Conservation (phyloP, 2,888 invertebrate species). For the Scaptodrosophila latifasciaeformis region DNA sequence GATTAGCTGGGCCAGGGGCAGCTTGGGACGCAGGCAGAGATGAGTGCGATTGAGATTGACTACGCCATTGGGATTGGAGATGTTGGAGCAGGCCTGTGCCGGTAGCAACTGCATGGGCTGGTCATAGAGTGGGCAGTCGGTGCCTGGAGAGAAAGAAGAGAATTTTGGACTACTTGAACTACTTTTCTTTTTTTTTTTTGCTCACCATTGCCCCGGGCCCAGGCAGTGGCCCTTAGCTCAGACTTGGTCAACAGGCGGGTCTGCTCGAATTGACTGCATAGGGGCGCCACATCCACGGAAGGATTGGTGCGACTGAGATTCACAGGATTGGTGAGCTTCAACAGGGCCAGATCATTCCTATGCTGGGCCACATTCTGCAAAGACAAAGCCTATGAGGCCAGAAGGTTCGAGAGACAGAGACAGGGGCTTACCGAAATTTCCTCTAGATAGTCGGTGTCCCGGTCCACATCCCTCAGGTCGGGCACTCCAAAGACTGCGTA, state of each 20-base stretch:
- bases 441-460: slow-evolving; percentile 41
- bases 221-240: slow-evolving; percentile 42
- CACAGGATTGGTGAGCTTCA: slow-evolving; percentile 27
- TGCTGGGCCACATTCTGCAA: slow-evolving; percentile 28
- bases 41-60: slow-evolving; percentile 29
- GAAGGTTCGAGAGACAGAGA: neutral
- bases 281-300: slow-evolving; percentile 26
- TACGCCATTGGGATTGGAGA: slow-evolving; percentile 19
- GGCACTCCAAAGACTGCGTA: slow-evolving; percentile 52
- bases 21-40: slow-evolving; percentile 31
- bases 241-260: slow-evolving; percentile 41
- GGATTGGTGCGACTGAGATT: slow-evolving; percentile 1
- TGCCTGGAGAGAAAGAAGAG: slow-evolving; percentile 14
- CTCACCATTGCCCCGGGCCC: slow-evolving; percentile 47
- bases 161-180: too few species aligned
- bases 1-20: neutral
- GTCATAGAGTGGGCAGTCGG: slow-evolving; percentile 49
- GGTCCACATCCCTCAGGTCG: slow-evolving; percentile 46
- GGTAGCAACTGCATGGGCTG: slow-evolving; percentile 51
- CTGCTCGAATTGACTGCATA: slow-evolving; percentile 39
- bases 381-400: neutral
- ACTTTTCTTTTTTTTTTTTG: too few species aligned
- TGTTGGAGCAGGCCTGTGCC: slow-evolving; percentile 24
- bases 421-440: slow-evolving; percentile 28
- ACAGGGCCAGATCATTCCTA: slow-evolving; percentile 35